Base-by-base conservation (phyloP, 2,797 vertebrate species). In the Hypotaenidia philippensis region DNA sequence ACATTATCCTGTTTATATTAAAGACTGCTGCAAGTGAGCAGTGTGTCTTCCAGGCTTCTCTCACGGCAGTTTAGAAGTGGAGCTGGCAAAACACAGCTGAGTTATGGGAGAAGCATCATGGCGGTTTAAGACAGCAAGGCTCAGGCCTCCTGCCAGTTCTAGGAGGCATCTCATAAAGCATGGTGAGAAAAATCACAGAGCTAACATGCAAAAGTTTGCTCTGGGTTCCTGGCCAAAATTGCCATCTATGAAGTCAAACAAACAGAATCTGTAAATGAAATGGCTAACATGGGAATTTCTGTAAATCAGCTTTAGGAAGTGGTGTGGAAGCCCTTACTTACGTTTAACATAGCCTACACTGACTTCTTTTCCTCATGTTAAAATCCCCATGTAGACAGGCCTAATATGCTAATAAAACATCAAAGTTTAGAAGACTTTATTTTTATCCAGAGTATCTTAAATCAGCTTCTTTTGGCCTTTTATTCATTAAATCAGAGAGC, bases 1-100 rank as follows among this genome's bases (percentile, higher is more conserved):
- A 38, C 64, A 77, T 85, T 80, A 87, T 71, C 83, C 75, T 71
- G 60, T 77, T 95, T 71, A 11, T 71, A 68, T 38, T 89, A 84
- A 90, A 92, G 83, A 29, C 80, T 87, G 66, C 92, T 80, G 68
- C 36, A 95, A 95, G 90, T 83, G 89, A 95, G 94, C 94, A 96
- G 75, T 68, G 94, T 84, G 68, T 89, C 83, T 85, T 90, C 60
- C 88, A 92, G 96, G 86, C 89, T 96, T 92, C 83, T 96, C 75
- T 94, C 74, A 14, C 82, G 83, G 90, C 89, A 93, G 86, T 74
- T 93, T 52, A 50, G 78, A 70, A 92, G 80, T 44, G 68, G 56
- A 94, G 64, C 91, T 91, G 87, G 93, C 87, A 94, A 94, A 96
- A 91, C 87, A 84, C 55, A 93, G 82, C 60, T 88, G 76, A 94